Conservation (phyloP, 2,888 invertebrate genomes). For the Cheilosia urbana region DNA sequence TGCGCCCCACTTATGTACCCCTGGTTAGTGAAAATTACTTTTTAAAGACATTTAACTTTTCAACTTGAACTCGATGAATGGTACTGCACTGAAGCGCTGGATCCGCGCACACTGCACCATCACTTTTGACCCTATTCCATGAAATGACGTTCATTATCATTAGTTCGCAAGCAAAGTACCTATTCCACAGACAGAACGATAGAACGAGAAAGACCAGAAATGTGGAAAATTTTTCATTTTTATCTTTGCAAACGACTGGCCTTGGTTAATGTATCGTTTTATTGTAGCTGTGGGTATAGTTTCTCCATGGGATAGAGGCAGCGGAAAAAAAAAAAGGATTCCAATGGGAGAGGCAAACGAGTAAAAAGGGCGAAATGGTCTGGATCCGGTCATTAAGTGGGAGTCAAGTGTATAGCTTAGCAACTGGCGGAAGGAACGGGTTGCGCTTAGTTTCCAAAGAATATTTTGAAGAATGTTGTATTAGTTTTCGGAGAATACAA, state of each 20-base stretch:
- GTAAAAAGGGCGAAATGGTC: conserved; percentile 16
- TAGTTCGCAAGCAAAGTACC: conserved; percentile 25
- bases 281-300: conserved; percentile 20
- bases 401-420: conserved; percentile 3
- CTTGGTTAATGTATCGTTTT: conserved; percentile 68
- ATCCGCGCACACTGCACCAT: conserved; percentile 34
- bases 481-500: conserved; percentile 9
- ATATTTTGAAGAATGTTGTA: conserved; percentile 1
- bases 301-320: not conserved
- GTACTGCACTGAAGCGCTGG: conserved; percentile 27
- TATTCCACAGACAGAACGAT: not conserved
- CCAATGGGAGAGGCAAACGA: not conserved
- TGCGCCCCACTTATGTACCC: not conserved
- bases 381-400: conserved; percentile 51
- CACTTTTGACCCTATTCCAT: conserved; percentile 57
- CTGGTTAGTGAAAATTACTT: not conserved
- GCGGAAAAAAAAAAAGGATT: conserved; percentile 29
- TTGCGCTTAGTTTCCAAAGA: conserved; percentile 6
- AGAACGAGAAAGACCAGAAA: conserved; percentile 9
- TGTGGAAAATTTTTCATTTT: conserved; percentile 70
- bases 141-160: conserved; percentile 62
- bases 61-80: conserved; percentile 10
- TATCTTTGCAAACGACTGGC: conserved; percentile 58
- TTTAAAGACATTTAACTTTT: conserved; percentile 18
- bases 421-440: not conserved